Evolutionary conservation across 2,888 invertebrate species (phyloP).

Genomic region (Drosophila algonquin): DNA sequence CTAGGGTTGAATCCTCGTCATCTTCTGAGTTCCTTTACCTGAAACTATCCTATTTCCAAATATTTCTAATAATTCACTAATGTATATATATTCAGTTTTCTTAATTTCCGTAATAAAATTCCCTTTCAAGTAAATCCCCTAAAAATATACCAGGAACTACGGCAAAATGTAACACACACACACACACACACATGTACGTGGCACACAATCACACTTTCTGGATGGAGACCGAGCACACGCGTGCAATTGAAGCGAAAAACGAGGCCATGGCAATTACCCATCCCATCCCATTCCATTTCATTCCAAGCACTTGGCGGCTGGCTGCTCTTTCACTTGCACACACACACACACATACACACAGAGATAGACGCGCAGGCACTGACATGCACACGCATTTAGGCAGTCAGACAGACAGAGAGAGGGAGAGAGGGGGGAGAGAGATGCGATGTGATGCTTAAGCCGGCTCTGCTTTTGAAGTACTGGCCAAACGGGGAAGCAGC

Average conservation of each 20-base stretch:
- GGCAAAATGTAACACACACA: slow-evolving; percentile 23
- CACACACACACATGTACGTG: neutral
- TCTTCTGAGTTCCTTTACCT: too few species aligned
- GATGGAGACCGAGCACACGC: neutral
- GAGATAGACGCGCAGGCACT: slow-evolving; percentile 7
- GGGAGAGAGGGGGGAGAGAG: neutral
- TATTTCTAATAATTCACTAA: too few species aligned
- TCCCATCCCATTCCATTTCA: slow-evolving; percentile 38
- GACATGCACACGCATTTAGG: slow-evolving; percentile 18
- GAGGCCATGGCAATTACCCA: slow-evolving; percentile 44
- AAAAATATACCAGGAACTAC: slow-evolving; percentile 23
- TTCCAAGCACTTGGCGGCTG: slow-evolving; percentile 20
- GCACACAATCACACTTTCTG: too few species aligned
- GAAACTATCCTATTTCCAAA: too few species aligned
- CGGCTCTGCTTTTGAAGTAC: slow-evolving; percentile 9
- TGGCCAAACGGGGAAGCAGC: neutral
- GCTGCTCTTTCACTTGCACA: slow-evolving; percentile 33
- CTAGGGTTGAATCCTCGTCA: too few species aligned
- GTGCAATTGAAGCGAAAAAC: slow-evolving; percentile 29
- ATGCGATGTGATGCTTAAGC: slow-evolving; percentile 19
- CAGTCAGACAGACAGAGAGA: slow-evolving; percentile 11
- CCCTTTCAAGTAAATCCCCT: neutral
- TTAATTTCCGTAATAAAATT: neutral
- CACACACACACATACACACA: slow-evolving; percentile 2
- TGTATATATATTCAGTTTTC: too few species aligned